Evolutionary conservation across 2,113 vertebrate genomes (phyloP).

Genomic region (Sialia sialis): DNA sequence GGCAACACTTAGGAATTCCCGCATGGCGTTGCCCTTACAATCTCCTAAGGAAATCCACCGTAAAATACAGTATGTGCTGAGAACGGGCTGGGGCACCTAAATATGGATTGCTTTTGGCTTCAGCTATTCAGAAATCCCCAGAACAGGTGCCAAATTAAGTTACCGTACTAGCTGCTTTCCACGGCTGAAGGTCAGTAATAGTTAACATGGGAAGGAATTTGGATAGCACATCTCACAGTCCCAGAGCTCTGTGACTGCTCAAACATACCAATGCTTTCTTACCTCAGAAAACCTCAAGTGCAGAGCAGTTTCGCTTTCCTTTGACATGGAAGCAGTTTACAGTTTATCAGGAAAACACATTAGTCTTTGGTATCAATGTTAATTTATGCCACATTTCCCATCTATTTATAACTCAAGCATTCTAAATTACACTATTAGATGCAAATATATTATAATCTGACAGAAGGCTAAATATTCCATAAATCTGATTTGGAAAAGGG

Average conservation of each 20-base stretch:
- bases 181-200: conserved; percentile 61
- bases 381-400: conserved; percentile 7
- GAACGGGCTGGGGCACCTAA: conserved; percentile 34
- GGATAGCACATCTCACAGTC: background rate
- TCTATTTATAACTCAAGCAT: conserved; percentile 43
- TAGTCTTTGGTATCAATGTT: background rate
- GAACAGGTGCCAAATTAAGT: conserved; percentile 69
- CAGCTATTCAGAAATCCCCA: conserved; percentile 61
- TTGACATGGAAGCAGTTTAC: background rate
- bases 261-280: background rate
- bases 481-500: conserved; percentile 26
- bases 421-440: conserved; percentile 35
- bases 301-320: conserved; percentile 11
- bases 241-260: background rate
- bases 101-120: conserved; percentile 66
- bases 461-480: conserved; percentile 31
- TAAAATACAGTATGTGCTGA: conserved; percentile 65
- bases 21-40: background rate
- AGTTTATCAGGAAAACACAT: background rate
- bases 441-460: conserved; percentile 36
- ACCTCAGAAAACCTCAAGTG: conserved; percentile 55
- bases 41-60: conserved; percentile 41
- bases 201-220: conserved; percentile 50
- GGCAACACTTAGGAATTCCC: conserved; percentile 19
- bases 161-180: conserved; percentile 62